These are phyloP conservation scores for Aplysia californica DNA, from an alignment of 1,140 invertebrate species.

Conservation along the genomic window DNA sequence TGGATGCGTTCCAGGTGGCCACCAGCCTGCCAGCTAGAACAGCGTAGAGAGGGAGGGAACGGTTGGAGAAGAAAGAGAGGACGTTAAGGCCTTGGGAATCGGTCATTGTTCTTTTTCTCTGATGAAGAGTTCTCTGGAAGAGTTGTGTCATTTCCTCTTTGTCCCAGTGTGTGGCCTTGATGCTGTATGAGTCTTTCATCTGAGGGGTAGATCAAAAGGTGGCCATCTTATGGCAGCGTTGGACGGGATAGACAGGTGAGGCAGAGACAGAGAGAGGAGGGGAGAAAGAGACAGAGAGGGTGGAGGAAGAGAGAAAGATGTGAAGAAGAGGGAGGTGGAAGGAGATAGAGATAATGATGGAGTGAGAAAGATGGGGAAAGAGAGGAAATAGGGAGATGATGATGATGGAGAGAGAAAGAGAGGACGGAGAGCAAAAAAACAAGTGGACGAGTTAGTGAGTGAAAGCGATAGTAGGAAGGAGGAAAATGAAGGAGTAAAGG, in stretches of 20 bases:
- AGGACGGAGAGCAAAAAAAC: neutral
- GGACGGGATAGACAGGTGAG: neutral
- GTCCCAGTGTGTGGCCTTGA: conserved; percentile 12
- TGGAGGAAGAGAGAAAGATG: neutral
- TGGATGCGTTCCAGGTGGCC: neutral
- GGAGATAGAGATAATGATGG: neutral
- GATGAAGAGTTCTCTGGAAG: neutral
- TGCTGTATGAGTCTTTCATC: conserved; percentile 22
- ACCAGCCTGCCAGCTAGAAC: neutral
- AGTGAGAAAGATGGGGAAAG: neutral
- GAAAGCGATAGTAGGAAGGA: neutral
- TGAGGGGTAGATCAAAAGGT: neutral
- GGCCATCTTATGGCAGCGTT: neutral
- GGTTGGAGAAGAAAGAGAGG: neutral
- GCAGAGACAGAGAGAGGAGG: neutral
- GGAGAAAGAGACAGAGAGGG: too few species aligned
- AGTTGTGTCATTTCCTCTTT: neutral
- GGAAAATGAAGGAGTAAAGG: too few species aligned
- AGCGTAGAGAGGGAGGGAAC: conserved; percentile 19
- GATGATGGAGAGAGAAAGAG: neutral
- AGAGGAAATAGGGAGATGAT: neutral
- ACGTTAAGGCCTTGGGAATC: neutral
- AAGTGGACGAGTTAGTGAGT: neutral
- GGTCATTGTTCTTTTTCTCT: neutral
- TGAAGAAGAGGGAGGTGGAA: neutral